Base-by-base conservation (phyloP, 2,888 invertebrate species). In the Ochropleura leucogaster region DNA sequence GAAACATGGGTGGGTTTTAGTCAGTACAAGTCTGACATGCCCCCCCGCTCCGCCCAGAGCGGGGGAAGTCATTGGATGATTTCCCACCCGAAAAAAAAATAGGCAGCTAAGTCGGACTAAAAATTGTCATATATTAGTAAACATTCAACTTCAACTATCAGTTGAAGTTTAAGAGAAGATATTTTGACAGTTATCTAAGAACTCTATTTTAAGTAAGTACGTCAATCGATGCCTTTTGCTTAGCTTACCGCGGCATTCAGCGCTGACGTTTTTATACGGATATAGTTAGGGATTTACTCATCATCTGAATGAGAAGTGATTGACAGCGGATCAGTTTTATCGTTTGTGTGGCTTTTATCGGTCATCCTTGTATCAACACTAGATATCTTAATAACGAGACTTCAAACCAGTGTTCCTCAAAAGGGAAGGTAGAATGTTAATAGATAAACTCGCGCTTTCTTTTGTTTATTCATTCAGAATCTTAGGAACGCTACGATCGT, bases 321-420 rank as follows among this genome's bases (percentile, higher is more conserved):
- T 47, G 72, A 53, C 53, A 46, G n/a, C 46, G 59, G 59, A 51
- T 79, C 47, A 71, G 42, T 53, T 5, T 16, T 14, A 12, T 8
- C 16, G 40, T 44, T 69, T 30, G 47, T 60, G 9, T 47, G 16
- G 10, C 49, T 10, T 30, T 60, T 71, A 79, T 78, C 79, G 12
- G 30, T 53, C 70, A 78, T 75, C 70, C 70, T 75, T 75, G 78
- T 59, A 75, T 75, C 78, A 75, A 59, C 44, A 59, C 14, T 60
- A 30, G 3, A 30, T 74, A 77, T 53, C 4, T n/a, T 44, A 16
- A 46, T 71, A 16, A 70, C 30, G 30, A 30, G 30, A 71, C n/a
- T 40, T 30, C n/a, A 51, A n/a, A 10, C 18, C 9, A 44, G 44
- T 53, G 4, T 10, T 53, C 0, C 9, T 4, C n/a, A 9, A 42